Evolutionary conservation across 2,888 invertebrate genomes (phyloP), one percentile per base, ranked within the genome.

Genomic region (Drosophila formosana): DNA sequence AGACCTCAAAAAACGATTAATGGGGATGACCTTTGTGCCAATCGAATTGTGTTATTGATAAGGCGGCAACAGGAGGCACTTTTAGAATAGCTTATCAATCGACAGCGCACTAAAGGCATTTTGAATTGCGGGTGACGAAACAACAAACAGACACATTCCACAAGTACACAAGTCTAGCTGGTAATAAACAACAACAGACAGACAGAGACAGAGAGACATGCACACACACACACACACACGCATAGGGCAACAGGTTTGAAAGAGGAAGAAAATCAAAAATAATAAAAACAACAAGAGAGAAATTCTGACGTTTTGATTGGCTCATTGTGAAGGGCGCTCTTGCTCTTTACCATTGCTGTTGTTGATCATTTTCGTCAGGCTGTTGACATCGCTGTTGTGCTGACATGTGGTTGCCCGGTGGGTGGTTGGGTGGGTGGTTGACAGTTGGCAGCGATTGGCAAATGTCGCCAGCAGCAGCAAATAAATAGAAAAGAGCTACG

Each of bases 241-340:
- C 18, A 37, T 28, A 73, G 57, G 68, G 61, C 75, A 75, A 75
- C 75, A 75, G 79, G 75, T 78, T 78, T 75, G 57, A 32, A 39
- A 13, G 41, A 56, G 37, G 11, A 46, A 37, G 39, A 32, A 32
- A n/a, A 39, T 28, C 4, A 37, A 37, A 37, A 11, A 11, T 37
- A 47, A 45, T 30, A 39, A n/a, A 8, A 45, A 53, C n/a, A 18
- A 53, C n/a, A 18, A 72, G 34, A 72, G 66, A 50, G 43, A 61
- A 57, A 50, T 13, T 53, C 45, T 51, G 53, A 30, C 65, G 51
- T 62, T 72, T 71, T 72, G 46, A 77, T 66, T 58, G 57, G 52
- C 37, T 71, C n/a, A 65, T 64, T 60, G 32, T 60, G 32, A 61
- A 73, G 57, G 52, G 65, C 39, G 43, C 46, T 41, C 51, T 46